Conservation (phyloP, 2,888 invertebrate genomes). For the Scaptomyza tumidula region DNA sequence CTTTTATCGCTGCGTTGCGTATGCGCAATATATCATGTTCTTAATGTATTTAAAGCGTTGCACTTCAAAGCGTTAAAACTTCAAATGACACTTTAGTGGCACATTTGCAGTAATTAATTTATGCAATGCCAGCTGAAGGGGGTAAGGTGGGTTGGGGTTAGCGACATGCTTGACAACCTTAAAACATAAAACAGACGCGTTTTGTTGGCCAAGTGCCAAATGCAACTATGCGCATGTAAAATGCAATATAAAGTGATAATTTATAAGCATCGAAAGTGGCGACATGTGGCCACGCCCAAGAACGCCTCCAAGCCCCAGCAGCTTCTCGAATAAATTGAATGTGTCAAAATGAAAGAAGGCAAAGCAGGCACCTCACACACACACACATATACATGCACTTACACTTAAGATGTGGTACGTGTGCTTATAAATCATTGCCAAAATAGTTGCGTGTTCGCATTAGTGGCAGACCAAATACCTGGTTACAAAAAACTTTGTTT, state of each 20-base stretch:
- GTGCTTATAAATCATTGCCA: conserved; percentile 67
- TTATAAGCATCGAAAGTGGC: conserved; percentile 49
- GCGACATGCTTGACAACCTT: conserved; percentile 16
- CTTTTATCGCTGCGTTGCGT: conserved; percentile 26
- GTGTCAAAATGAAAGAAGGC: conserved; percentile 57
- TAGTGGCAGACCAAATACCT: conserved; percentile 42
- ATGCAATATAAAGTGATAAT: conserved; percentile 64
- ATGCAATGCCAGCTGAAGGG: conserved; percentile 8
- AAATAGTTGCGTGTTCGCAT: conserved; percentile 73
- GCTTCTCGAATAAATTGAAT: conserved; percentile 67
- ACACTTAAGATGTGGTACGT: conserved; percentile 16
- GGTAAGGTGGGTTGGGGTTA: neutral
- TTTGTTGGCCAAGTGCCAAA: conserved; percentile 53
- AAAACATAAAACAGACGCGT: conserved; percentile 33
- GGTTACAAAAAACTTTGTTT: conserved; percentile 42
- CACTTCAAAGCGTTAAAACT: conserved; percentile 49
- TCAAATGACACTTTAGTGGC: conserved; percentile 41
- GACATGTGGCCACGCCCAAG: conserved; percentile 49
- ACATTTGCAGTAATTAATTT: conserved; percentile 49
- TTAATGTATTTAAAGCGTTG: conserved; percentile 1
- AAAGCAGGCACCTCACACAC: conserved; percentile 33
- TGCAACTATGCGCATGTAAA: conserved; percentile 46
- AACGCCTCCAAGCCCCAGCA: conserved; percentile 29
- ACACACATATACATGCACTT: neutral
- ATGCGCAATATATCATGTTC: conserved; percentile 57